Base-by-base conservation (phyloP, 2,888 invertebrate species). In the Liopterus haemorrhoidalis region DNA sequence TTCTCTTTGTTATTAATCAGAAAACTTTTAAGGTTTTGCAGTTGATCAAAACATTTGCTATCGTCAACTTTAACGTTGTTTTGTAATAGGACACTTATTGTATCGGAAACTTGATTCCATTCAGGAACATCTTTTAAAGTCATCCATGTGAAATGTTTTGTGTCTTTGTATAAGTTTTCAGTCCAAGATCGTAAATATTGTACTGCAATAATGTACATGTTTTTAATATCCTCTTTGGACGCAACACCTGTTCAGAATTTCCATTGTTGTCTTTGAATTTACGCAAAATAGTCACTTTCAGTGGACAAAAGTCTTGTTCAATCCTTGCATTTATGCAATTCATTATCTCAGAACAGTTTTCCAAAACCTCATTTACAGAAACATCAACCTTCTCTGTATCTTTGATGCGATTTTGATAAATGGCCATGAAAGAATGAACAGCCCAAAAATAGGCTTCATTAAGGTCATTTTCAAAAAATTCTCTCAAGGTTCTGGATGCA, bases 11-110 rank as follows among this genome's bases (percentile, higher is more conserved):
- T 41, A 41, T 32, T 46, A 25, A 25, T 16, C 31, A 35, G 22
- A 49, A 46, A 45, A 41, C 18, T 41, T 46, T 36, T 35, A 39
- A 38, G 32, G 21, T 41, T 46, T 33, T 37, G 39, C 27, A 47
- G 41, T 36, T 43, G 47, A 27, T 51, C 46, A 43, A 50, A 50
- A 41, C 36, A 49, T 49, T 49, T 49, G 37, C 31, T 41, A 37
- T 45, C 41, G 19, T 50, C 41, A 41, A 50, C 20, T 33, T 49
- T 41, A 20, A 50, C 32, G 37, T 41, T 41, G 19, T 41, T 46
- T 49, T 42, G 36, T 41, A 37, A 27, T 32, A 50, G 28, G 25
- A 45, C 41, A 46, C 31, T 36, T 41, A 48, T 41, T 28, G 45
- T 46, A 36, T 46, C 30, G 15, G 36, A 46, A 35, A 45, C 45